Conservation (phyloP, 2,888 invertebrate genomes). For the Timandra comae region DNA sequence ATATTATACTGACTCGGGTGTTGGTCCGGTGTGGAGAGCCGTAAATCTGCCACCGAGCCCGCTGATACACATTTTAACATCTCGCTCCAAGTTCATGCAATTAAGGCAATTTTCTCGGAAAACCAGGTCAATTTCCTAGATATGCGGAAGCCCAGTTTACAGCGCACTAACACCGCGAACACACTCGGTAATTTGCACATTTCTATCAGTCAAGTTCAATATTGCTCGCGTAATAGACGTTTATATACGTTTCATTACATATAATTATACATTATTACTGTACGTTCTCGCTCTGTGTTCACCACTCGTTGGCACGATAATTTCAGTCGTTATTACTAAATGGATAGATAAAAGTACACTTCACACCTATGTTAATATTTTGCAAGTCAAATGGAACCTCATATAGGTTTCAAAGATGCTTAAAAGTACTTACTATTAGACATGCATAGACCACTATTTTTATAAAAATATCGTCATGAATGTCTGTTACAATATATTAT, state of each 20-base stretch:
- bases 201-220: slow-evolving; percentile 18
- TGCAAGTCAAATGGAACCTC: too few species aligned
- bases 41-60: slow-evolving; percentile 4
- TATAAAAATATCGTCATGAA: too few species aligned
- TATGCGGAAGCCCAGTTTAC: slow-evolving; percentile 39
- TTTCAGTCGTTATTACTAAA: too few species aligned
- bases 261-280: too few species aligned
- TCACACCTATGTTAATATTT: too few species aligned
- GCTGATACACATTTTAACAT: slow-evolving; percentile 30
- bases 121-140: slow-evolving; percentile 52
- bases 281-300: too few species aligned
- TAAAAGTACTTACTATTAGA: too few species aligned
- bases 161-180: slow-evolving; percentile 27
- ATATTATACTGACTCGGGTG: too few species aligned
- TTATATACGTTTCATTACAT: slow-evolving; percentile 1
- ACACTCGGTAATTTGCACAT: slow-evolving; percentile 27
- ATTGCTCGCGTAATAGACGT: slow-evolving; percentile 14
- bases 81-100: slow-evolving; percentile 40
- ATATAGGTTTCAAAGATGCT: too few species aligned
- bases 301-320: too few species aligned
- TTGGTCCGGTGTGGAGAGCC: neutral
- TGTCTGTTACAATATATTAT: slow-evolving; percentile 3
- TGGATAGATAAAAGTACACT: neutral
- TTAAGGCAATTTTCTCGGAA: slow-evolving; percentile 52
- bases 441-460: too few species aligned